phyloP scores from a whole-genome alignment of 2,888 invertebrate genomes.

The Euproctis similis region DNA sequence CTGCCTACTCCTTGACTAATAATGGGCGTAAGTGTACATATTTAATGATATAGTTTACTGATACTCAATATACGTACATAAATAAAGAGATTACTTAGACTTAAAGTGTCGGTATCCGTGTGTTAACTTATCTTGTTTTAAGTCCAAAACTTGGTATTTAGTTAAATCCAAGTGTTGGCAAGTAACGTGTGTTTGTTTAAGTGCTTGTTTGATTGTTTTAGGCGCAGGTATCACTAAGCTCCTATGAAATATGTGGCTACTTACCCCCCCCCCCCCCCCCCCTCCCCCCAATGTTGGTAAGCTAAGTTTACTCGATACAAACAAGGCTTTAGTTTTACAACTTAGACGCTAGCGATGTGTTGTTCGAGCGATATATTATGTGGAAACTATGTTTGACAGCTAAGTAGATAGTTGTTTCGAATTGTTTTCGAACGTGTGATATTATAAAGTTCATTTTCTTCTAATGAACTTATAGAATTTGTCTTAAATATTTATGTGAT shows the following conservation, averaged over 20 bases:
- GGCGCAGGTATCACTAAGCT: conserved; percentile 64
- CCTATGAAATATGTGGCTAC: conserved; percentile 68
- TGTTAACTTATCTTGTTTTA: conserved; percentile 62
- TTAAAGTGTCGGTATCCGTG: conserved; percentile 27
- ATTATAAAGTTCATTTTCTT: too few species aligned
- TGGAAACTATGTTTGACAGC: conserved; percentile 22
- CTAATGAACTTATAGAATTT: too few species aligned
- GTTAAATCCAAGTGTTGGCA: conserved; percentile 60
- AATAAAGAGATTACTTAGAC: too few species aligned
- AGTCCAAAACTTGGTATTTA: conserved; percentile 67
- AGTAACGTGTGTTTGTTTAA: conserved; percentile 46
- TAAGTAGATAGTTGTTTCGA: too few species aligned
- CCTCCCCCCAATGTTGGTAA: conserved; percentile 54
- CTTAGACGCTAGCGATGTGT: conserved; percentile 35
- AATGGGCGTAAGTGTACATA: too few species aligned
- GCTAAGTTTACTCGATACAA: conserved; percentile 54
- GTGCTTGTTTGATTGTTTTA: conserved; percentile 70
- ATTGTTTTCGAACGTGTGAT: too few species aligned
- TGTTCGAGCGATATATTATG: conserved; percentile 18
- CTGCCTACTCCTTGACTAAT: too few species aligned
- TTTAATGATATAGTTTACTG: too few species aligned
- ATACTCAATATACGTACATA: too few species aligned
- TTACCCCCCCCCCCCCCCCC: too few species aligned
- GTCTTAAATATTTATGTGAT: too few species aligned
- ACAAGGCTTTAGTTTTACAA: conserved; percentile 63